These are phyloP conservation scores for Mus spicilegus DNA, from an alignment of 2,113 vertebrate genomes.

Conservation along the genomic window DNA sequence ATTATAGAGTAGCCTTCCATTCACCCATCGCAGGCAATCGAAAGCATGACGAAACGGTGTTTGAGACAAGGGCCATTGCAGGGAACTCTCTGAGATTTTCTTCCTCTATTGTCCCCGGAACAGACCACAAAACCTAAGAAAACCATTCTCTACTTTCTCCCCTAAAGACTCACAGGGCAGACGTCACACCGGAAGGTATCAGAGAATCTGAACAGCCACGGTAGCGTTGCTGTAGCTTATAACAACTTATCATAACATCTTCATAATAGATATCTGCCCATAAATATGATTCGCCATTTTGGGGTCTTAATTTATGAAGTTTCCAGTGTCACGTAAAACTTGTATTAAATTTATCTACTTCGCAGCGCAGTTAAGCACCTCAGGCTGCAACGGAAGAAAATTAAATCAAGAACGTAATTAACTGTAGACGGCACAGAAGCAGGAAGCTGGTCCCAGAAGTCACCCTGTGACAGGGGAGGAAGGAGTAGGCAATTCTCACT, in stretches of 20 bases:
- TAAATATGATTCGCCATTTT: not conserved
- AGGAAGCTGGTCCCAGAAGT: not conserved
- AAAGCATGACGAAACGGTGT: not conserved
- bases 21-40: not conserved
- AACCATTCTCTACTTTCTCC: not conserved
- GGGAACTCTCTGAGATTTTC: not conserved
- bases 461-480: not conserved
- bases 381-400: not conserved
- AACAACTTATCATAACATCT: not conserved
- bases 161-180: not conserved
- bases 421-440: not conserved
- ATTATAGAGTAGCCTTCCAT: not conserved
- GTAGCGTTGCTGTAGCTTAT: not conserved
- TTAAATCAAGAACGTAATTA: not conserved
- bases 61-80: not conserved
- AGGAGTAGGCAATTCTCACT: not conserved
- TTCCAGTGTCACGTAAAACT: not conserved
- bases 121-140: not conserved
- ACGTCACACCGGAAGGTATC: not conserved
- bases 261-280: not conserved
- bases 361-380: not conserved
- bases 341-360: not conserved
- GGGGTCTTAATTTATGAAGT: not conserved
- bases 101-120: not conserved
- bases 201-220: not conserved